Evolutionary conservation across 1,140 invertebrate species (phyloP).

Genomic region (Drosophila sproati): DNA sequence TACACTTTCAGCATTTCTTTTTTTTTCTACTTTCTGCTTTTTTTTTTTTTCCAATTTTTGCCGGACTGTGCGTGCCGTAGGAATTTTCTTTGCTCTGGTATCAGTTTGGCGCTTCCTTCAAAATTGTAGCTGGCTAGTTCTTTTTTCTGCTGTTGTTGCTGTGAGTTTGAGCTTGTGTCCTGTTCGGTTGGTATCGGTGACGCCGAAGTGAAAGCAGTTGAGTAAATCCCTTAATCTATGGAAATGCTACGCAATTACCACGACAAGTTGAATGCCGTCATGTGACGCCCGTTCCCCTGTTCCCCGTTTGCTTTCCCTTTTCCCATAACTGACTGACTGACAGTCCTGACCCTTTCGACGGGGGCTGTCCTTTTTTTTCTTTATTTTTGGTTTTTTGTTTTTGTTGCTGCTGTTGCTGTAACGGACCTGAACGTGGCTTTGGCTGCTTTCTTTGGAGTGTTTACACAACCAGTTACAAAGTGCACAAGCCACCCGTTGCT

Average conservation of each 20-base stretch:
- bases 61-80: slow-evolving; percentile 34
- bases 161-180: background rate
- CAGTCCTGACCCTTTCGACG: slow-evolving; percentile 66
- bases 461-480: slow-evolving; percentile 83
- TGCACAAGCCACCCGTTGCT: slow-evolving; percentile 69
- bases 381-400: background rate
- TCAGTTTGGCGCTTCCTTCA: slow-evolving; percentile 45
- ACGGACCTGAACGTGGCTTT: slow-evolving; percentile 35
- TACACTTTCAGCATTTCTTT: slow-evolving; percentile 79
- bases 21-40: slow-evolving; percentile 30
- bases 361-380: slow-evolving; percentile 16
- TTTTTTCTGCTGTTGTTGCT: slow-evolving; percentile 42
- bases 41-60: slow-evolving; percentile 37
- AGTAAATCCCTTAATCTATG: slow-evolving; percentile 84
- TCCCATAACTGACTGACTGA: slow-evolving; percentile 45
- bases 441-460: slow-evolving; percentile 60
- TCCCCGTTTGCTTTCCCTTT: background rate
- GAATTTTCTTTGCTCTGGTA: slow-evolving; percentile 50
- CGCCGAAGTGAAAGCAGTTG: slow-evolving; percentile 41
- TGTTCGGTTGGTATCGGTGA: slow-evolving; percentile 47
- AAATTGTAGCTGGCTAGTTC: slow-evolving; percentile 6
- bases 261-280: slow-evolving; percentile 72
- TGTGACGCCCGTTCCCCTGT: slow-evolving; percentile 35
- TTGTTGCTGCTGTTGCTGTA: slow-evolving; percentile 15
- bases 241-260: slow-evolving; percentile 84